Base-by-base conservation (phyloP, 2,888 invertebrate species). In the Timandra comae region DNA sequence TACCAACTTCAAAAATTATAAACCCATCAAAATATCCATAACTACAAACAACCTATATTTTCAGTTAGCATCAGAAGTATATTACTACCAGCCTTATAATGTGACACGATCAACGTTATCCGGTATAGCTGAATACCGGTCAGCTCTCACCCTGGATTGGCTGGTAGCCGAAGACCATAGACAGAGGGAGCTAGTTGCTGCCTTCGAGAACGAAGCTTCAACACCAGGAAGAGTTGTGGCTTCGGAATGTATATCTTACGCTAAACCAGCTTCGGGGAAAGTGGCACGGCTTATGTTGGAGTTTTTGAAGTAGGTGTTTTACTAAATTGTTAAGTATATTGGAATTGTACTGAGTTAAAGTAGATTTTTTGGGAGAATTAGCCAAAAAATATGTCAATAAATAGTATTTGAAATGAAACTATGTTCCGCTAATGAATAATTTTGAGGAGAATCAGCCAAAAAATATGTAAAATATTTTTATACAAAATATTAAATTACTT, bases 101-200 rank as follows among this genome's bases (percentile, higher is more conserved):
- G 48, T 57, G 2, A 57, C 68, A 1, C 61, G 65, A 1, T 49
- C 62, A 0, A 68, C 74, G 0, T 34, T 69, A 0, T 56, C 69
- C 2, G 75, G 72, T 0, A 58, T 80, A 30, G 69, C 65, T 0
- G 73, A 70, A 3, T 79, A 79, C 45, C 58, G 80, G 0, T 75
- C 81, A 8, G 70, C 70, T 0, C 39, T 81, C 7, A 80, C 80
- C 1, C 48, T 80, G 43, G 79, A 81, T 52, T 78, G 80, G 81
- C 29, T 79, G 35, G 68, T 69, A 0, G 76, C 74, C 1, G 79
- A 80, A 25, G 79, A 80, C 33, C 36, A 41, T 10, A 49, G 78
- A 2, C 81, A 81, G 38, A 57, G 78, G 13, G 72, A 78, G 27
- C 45, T 80, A 35, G 76, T 63, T 0, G 55, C 59, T 0, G 70